phyloP scores from a whole-genome alignment of 2,113 vertebrate species.

The Pseudorasbora parva region DNA sequence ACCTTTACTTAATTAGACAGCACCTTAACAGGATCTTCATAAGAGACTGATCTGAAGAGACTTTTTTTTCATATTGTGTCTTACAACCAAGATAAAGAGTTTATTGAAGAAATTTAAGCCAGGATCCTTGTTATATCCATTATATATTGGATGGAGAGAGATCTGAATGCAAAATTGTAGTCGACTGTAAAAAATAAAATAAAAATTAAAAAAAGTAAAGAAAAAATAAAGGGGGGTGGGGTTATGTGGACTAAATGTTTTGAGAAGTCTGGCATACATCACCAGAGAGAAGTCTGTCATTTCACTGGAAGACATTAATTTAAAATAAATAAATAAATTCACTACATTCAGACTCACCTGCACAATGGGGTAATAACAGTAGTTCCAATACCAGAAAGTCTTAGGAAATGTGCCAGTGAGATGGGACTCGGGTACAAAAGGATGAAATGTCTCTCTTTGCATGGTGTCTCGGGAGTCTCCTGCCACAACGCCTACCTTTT shows the following conservation, averaged over 20 bases:
- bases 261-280: neutral
- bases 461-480: slow-evolving; percentile 75
- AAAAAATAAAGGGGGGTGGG: neutral
- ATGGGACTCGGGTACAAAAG: slow-evolving; percentile 77
- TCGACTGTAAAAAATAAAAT: neutral
- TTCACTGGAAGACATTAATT: too few species aligned
- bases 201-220: too few species aligned
- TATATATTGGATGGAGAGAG: neutral
- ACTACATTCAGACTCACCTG: slow-evolving; percentile 70
- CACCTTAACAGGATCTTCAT: neutral
- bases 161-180: neutral
- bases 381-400: slow-evolving; percentile 85
- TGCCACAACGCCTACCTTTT: slow-evolving; percentile 76
- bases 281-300: neutral
- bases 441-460: slow-evolving; percentile 78
- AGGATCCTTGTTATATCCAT: neutral
- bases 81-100: neutral
- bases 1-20: too few species aligned
- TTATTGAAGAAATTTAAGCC: neutral
- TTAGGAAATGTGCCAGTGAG: slow-evolving; percentile 75
- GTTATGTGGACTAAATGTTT: neutral
- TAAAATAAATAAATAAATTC: neutral
- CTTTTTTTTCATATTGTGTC: neutral
- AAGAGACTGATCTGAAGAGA: neutral
- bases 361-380: slow-evolving; percentile 82